Percentiles rank a stretch among this genome's conserved stretches.
Conservation (phyloP, 2,113 vertebrate genomes). For the Mesitornis unicolor region DNA sequence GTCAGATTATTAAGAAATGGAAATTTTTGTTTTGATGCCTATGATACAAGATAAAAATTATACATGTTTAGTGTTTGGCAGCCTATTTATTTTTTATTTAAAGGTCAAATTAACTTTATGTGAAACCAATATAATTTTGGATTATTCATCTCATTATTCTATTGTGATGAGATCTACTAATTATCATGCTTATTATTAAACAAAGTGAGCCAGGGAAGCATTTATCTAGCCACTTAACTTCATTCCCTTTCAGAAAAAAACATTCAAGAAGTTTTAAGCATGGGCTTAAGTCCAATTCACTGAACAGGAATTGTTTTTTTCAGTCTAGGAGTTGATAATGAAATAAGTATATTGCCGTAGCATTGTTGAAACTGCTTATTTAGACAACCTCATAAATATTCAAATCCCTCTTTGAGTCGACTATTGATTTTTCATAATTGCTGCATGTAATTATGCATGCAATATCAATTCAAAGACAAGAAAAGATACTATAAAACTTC, state of each 20-base stretch:
- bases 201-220: neutral
- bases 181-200: slow-evolving; percentile 26
- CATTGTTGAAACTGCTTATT: slow-evolving; percentile 21
- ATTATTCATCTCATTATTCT: slow-evolving; percentile 27
- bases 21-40: neutral
- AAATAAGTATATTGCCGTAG: neutral
- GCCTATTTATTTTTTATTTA: slow-evolving; percentile 1
- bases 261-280: neutral
- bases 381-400: neutral
- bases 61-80: neutral
- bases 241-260: neutral
- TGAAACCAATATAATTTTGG: slow-evolving; percentile 6
- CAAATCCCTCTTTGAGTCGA: neutral
- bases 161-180: neutral
- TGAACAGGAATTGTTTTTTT: neutral
- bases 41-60: neutral
- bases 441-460: neutral
- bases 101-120: neutral
- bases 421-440: slow-evolving; percentile 27
- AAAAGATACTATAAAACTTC: neutral
- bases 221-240: neutral
- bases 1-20: neutral
- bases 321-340: neutral
- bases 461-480: neutral
- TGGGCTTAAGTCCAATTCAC: neutral